Conservation (phyloP, 2,888 invertebrate species). For the Sesia apiformis region DNA sequence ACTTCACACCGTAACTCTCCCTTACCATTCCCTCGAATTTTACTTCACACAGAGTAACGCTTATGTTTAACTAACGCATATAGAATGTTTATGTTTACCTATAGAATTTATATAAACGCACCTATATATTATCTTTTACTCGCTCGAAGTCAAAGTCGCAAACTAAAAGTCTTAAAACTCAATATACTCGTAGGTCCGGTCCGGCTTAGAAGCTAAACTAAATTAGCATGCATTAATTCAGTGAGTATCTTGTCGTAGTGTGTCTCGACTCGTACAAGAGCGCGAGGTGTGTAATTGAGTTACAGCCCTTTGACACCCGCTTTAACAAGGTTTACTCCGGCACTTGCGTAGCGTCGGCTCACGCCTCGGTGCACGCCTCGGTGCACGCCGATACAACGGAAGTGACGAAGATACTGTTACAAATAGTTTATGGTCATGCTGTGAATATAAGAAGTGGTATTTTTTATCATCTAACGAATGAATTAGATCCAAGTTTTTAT, state of each 20-base stretch:
- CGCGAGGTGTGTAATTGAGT: conserved; percentile 65
- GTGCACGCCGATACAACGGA: conserved; percentile 9
- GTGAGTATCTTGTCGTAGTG: neutral
- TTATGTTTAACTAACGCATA: too few relatives aligned
- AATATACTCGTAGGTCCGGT: too few relatives aligned
- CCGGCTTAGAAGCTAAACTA: conserved; percentile 17
- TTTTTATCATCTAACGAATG: too few relatives aligned
- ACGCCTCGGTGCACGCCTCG: conserved; percentile 5
- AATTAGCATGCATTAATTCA: conserved; percentile 28
- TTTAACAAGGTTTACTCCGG: conserved; percentile 61
- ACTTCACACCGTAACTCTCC: too few relatives aligned
- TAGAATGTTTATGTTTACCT: too few relatives aligned
- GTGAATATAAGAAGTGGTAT: too few relatives aligned
- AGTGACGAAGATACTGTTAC: too few relatives aligned
- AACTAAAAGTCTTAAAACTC: conserved; percentile 6
- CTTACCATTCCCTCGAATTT: too few relatives aligned
- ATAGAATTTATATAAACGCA: too few relatives aligned
- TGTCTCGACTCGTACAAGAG: conserved; percentile 14
- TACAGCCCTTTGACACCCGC: conserved; percentile 68
- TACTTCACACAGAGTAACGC: too few relatives aligned
- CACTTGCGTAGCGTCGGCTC: conserved; percentile 32
- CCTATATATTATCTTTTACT: neutral
- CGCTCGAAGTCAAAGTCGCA: neutral
- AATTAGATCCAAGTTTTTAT: too few relatives aligned
- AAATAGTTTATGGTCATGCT: too few relatives aligned